Evolutionary conservation across 2,797 vertebrate species (phyloP).

Genomic region (Bryconaethiops microstoma): DNA sequence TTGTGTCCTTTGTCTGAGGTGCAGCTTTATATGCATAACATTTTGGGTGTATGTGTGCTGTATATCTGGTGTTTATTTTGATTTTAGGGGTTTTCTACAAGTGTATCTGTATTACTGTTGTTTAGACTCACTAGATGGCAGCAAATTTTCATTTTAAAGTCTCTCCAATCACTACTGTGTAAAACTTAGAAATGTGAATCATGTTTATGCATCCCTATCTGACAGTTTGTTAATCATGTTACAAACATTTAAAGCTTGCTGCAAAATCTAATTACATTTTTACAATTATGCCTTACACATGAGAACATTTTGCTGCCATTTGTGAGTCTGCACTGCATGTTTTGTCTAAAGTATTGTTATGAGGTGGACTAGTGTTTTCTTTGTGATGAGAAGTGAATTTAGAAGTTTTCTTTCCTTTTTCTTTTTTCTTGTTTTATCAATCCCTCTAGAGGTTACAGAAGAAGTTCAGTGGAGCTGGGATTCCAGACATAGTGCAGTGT

Average conservation of each 20-base stretch:
- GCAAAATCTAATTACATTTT: background rate
- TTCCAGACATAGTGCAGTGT: background rate
- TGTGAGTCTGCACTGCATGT: background rate
- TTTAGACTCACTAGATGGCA: constrained; percentile 36
- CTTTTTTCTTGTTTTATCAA: background rate
- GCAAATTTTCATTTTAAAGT: constrained; percentile 7
- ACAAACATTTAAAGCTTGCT: background rate
- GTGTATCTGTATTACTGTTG: background rate
- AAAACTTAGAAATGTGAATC: background rate
- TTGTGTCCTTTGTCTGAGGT: no score
- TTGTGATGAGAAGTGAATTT: background rate
- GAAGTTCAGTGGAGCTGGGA: background rate
- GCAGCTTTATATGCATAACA: no score
- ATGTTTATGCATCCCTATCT: background rate
- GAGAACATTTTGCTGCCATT: background rate
- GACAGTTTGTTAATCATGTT: background rate
- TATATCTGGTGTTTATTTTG: background rate
- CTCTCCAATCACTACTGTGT: background rate
- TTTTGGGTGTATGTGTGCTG: no score
- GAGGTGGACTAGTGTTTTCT: background rate
- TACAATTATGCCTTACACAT: background rate
- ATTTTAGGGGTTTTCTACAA: no score
- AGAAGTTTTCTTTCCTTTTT: background rate
- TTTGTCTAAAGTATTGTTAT: background rate
- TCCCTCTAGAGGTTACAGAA: background rate